Conservation (phyloP, 2,888 invertebrate species). For the Nomada fucata region DNA sequence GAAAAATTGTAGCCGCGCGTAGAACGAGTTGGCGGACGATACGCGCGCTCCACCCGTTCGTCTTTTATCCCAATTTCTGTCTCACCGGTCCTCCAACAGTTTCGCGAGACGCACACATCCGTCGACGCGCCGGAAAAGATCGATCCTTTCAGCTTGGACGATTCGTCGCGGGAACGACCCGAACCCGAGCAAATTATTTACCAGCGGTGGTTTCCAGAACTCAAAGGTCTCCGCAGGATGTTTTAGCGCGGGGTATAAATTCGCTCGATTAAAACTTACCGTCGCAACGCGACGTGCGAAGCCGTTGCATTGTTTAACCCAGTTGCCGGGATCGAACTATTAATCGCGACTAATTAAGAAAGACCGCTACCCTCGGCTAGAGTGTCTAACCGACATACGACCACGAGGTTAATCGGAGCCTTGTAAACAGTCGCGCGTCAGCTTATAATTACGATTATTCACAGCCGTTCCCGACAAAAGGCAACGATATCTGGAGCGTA, state of each 20-base stretch:
- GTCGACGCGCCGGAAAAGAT: no score
- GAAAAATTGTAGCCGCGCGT: conserved; percentile 51
- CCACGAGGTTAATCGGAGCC: conserved; percentile 61
- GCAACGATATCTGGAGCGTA: conserved; percentile 9
- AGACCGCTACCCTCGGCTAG: conserved; percentile 33
- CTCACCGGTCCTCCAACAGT: background rate
- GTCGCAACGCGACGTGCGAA: conserved; percentile 52
- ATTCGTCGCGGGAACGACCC: no score
- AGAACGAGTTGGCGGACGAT: conserved; percentile 36
- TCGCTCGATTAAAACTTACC: conserved; percentile 51
- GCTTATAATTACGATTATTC: conserved; percentile 64
- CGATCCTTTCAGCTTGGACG: no score
- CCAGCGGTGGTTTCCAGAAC: background rate
- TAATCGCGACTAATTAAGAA: conserved; percentile 68
- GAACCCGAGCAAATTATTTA: no score
- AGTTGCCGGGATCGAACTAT: conserved; percentile 61
- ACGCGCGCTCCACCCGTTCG: conserved; percentile 3
- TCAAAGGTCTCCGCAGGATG: conserved; percentile 12
- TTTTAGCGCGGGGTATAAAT: conserved; percentile 32
- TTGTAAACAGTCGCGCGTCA: conserved; percentile 61
- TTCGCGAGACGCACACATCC: background rate
- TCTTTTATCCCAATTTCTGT: conserved; percentile 24
- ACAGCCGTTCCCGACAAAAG: conserved; percentile 26
- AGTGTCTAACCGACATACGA: conserved; percentile 32
- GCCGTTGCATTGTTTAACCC: conserved; percentile 66